Evolutionary conservation across 2,113 vertebrate species (phyloP).

Genomic region (Podarcis raffonei): DNA sequence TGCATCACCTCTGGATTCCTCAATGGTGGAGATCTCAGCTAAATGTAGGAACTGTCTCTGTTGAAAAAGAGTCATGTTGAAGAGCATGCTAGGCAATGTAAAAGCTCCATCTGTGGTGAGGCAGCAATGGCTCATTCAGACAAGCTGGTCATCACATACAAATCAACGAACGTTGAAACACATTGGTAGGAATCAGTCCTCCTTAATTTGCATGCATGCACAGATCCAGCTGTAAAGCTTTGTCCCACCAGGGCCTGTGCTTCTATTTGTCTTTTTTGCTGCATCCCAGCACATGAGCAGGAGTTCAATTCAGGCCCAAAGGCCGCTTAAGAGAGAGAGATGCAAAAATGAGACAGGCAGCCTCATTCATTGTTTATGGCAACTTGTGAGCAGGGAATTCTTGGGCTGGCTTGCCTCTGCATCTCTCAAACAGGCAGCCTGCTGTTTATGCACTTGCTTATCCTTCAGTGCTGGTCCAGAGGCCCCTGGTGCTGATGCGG

Average conservation of each 20-base stretch:
- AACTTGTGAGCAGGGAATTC: not conserved
- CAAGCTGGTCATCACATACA: not conserved
- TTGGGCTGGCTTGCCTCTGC: not conserved
- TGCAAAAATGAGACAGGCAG: not conserved
- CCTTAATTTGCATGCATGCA: not conserved
- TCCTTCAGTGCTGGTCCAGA: not conserved
- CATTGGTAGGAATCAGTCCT: not conserved
- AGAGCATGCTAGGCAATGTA: not conserved
- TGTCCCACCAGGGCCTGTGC: not conserved
- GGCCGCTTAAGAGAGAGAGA: not conserved
- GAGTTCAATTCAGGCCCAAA: not conserved
- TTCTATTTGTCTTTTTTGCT: not conserved
- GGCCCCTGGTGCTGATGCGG: not conserved
- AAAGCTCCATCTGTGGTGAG: not conserved
- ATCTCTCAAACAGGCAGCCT: not conserved
- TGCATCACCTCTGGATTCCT: not conserved
- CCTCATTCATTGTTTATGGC: accelerated
- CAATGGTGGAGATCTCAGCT: not conserved
- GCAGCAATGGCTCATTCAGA: not conserved
- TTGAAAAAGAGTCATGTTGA: not conserved
- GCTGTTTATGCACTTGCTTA: not conserved
- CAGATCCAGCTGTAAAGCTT: not conserved
- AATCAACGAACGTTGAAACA: too few species aligned
- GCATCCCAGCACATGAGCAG: accelerated
- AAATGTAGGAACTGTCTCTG: not conserved